These are phyloP conservation scores for Siniperca chuatsi DNA, from an alignment of 2,113 vertebrate genomes.

Conservation along the genomic window DNA sequence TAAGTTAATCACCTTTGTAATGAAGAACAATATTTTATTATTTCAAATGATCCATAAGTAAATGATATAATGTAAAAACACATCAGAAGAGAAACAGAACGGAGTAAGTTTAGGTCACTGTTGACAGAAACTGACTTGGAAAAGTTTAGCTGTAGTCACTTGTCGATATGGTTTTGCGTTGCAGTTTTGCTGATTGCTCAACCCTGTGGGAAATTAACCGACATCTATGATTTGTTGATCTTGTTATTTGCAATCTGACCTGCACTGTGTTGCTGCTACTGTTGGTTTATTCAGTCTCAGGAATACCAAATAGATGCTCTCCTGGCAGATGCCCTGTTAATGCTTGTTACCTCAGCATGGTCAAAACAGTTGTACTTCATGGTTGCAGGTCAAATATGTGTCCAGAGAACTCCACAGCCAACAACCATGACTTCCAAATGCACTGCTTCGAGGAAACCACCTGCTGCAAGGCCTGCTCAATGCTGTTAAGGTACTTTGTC, in stretches of 20 bases:
- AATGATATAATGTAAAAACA: not conserved
- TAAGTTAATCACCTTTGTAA: not conserved
- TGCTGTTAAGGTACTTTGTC: constrained; percentile 90
- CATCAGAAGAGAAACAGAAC: not conserved
- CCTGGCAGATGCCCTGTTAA: constrained; percentile 3
- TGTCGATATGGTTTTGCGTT: not conserved
- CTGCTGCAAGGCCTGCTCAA: constrained; percentile 92
- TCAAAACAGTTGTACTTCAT: not conserved
- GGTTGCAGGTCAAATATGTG: constrained; percentile 92
- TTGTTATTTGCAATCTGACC: constrained; percentile 1
- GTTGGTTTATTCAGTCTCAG: not conserved
- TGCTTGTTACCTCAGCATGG: not conserved
- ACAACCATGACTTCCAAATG: constrained; percentile 97
- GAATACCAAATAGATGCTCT: not conserved
- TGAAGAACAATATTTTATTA: not conserved
- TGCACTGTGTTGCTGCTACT: not conserved
- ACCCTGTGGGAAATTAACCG: not conserved
- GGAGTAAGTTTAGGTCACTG: not conserved
- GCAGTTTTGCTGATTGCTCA: not conserved
- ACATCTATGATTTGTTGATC: not conserved
- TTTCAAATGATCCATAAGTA: not conserved
- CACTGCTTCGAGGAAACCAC: constrained; percentile 94
- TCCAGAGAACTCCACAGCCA: constrained; percentile 89
- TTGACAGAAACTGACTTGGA: not conserved
- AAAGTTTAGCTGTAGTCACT: not conserved